Evolutionary conservation across 2,888 invertebrate genomes (phyloP), one percentile per base, ranked within the genome.

Genomic region (Notocelia uddmanniana): DNA sequence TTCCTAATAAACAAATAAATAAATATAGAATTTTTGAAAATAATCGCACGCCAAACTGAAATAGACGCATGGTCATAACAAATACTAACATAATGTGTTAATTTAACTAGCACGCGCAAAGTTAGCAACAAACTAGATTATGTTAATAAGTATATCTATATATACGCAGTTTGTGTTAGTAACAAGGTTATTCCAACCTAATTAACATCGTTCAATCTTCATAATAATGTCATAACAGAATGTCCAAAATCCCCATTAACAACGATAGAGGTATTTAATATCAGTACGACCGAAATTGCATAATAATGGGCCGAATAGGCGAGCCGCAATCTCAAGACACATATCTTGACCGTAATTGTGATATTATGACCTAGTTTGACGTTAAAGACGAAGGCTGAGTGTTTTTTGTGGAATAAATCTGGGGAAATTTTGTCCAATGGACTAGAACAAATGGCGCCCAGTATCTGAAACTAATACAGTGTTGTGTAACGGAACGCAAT

Each of bases 191-290:
- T 37, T 21, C 60, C 8, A 21, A 54, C 48, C 54, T 48, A 70
- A 59, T 64, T 66, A 71, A 54, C 15, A 41, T 21, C 66, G 54
- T 34, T 66, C 37, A 71, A 71, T 71, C 71, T 66, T 71, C 66
- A 59, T 54, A 60, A 18, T 37, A 59, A 55, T 45, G 21, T 34
- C 21, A 41, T 60, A 69, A 59, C 66, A 41, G 66, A 59, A 37
- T 52, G 52, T 34, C 45, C 41, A 59, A 37, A 45, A 45, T 34
- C 45, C 41, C 31, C 48, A 59, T 52, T 58, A 52, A 5, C 26
- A 37, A 52, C 37, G 52, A 54, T n/a, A n/a, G 67, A 58, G 62
- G 67, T 68, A 72, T 72, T 72, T 72, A 62, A 72, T 72, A 72
- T 62, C 23, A 55, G 54, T 34, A 21, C 19, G 67, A n/a, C 72